Conservation (phyloP, 2,888 invertebrate species). For the Lasioglossum zephyrum region DNA sequence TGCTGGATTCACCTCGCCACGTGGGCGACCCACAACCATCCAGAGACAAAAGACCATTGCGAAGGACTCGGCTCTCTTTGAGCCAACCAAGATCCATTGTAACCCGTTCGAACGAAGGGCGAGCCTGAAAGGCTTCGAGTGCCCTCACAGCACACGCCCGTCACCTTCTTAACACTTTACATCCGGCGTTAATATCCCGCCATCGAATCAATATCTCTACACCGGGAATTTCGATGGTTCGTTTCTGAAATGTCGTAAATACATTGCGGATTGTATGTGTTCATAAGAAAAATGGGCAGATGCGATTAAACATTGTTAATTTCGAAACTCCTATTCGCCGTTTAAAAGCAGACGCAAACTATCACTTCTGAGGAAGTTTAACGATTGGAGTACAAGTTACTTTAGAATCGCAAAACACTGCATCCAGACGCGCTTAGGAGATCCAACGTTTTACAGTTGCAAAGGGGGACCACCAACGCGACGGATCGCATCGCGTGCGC, state of each 20-base stretch:
- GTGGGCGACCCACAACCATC: constrained; percentile 50
- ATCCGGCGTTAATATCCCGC: background rate
- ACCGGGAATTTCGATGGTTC: background rate
- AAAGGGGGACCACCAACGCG: constrained; percentile 27
- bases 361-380: no score
- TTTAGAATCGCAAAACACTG: no score
- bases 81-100: constrained; percentile 35
- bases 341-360: no score
- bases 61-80: constrained; percentile 35
- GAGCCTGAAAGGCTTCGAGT: constrained; percentile 32
- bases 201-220: background rate
- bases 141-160: background rate
- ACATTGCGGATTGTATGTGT: no score
- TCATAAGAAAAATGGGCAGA: no score
- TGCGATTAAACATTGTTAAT: no score
- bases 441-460: no score
- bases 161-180: background rate
- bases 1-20: constrained; percentile 39
- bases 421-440: no score
- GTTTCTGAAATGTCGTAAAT: background rate
- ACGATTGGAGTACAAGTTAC: no score
- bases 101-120: constrained; percentile 42
- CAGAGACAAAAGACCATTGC: constrained; percentile 49
- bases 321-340: no score
- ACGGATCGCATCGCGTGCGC: constrained; percentile 11